Percentiles rank a stretch among this genome's conserved stretches.
phyloP scores from a whole-genome alignment of 1,140 invertebrate species.

The Plectus sambesii region DNA sequence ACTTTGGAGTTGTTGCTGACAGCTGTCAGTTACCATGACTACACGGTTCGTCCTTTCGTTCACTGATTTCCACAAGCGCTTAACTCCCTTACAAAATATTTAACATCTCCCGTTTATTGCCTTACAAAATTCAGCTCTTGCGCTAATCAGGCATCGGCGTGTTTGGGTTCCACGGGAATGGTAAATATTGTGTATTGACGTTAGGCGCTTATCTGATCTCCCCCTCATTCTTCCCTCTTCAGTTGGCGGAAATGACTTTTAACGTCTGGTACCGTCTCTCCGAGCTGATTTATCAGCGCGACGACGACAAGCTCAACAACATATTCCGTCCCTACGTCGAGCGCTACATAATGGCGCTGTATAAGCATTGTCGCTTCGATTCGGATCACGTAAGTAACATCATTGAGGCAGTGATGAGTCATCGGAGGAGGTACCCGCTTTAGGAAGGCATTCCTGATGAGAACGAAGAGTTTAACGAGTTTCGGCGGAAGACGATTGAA shows the following conservation, averaged over 20 bases:
- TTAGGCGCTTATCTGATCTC: no score
- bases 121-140: no score
- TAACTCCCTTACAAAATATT: no score
- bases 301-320: conserved; percentile 63
- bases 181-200: no score
- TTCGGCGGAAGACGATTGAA: conserved; percentile 75
- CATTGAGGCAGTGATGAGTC: no score
- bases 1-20: conserved; percentile 74
- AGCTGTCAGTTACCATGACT: conserved; percentile 91
- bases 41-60: conserved; percentile 60
- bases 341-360: conserved; percentile 67
- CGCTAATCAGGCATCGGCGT: no score
- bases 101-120: no score
- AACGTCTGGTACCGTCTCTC: conserved; percentile 90
- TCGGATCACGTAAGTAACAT: conserved; percentile 64
- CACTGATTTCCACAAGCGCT: conserved; percentile 11
- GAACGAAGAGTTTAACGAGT: conserved; percentile 72
- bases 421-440: conserved; percentile 11
- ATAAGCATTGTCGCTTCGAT: conserved; percentile 77
- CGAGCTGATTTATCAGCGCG: conserved; percentile 78
- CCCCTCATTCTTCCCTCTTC: no score
- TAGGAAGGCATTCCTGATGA: conserved; percentile 73
- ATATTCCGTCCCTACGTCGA: conserved; percentile 80
- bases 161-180: no score
- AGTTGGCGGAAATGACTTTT: conserved; percentile 92